These are phyloP conservation scores for Battus philenor DNA, from an alignment of 1,140 invertebrate genomes.

Conservation along the genomic window DNA sequence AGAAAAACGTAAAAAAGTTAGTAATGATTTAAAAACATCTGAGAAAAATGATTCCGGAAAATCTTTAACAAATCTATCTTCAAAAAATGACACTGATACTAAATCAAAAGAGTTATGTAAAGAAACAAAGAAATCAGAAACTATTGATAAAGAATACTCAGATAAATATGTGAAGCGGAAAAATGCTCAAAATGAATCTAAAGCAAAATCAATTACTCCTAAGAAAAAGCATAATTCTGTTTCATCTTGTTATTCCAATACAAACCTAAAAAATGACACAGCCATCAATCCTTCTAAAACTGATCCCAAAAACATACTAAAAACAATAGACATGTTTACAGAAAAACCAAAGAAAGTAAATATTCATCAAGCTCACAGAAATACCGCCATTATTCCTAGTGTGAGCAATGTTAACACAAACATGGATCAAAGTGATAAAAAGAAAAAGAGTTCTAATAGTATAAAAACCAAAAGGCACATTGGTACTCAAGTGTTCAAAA, in stretches of 20 bases:
- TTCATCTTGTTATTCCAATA: conserved; percentile 42
- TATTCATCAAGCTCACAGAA: conserved; percentile 58
- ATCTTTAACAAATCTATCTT: conserved; percentile 39
- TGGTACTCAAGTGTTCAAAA: conserved; percentile 31
- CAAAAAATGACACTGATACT: conserved; percentile 29
- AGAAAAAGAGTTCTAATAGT: conserved; percentile 12
- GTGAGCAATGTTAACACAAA: conserved; percentile 21
- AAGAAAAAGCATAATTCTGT: conserved; percentile 39
- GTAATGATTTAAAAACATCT: conserved; percentile 25
- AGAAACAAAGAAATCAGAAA: conserved; percentile 29
- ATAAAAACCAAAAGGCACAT: conserved; percentile 24
- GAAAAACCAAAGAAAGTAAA: conserved; percentile 45
- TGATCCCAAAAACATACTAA: conserved; percentile 48
- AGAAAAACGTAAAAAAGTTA: conserved; percentile 67
- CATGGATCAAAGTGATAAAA: conserved; percentile 19
- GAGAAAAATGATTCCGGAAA: conserved; percentile 35
- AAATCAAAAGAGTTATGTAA: conserved; percentile 25
- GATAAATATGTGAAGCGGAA: conserved; percentile 47
- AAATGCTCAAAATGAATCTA: conserved; percentile 25
- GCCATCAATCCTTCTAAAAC: conserved; percentile 33
- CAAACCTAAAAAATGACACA: conserved; percentile 43
- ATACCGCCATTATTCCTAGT: conserved; percentile 35
- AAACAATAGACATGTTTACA: conserved; percentile 62
- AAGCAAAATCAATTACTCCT: conserved; percentile 31
- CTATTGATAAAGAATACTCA: conserved; percentile 38